Conservation (phyloP, 2,113 vertebrate species). For the Anseranas semipalmata region DNA sequence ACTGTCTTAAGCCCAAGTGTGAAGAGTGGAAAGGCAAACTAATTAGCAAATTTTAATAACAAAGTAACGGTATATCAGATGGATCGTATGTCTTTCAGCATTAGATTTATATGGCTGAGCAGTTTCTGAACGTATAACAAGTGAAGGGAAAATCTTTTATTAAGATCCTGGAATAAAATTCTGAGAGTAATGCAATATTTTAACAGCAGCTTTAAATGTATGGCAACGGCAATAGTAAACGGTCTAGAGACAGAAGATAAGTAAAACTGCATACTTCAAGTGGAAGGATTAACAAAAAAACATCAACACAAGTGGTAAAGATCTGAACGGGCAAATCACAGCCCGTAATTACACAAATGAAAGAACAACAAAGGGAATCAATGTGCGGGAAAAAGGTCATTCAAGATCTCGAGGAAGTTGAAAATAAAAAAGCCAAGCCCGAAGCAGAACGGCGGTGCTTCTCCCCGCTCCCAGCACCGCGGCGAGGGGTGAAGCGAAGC, state of each 20-base stretch:
- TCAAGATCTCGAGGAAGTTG: not conserved
- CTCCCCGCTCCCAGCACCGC: not conserved
- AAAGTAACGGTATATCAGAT: not conserved
- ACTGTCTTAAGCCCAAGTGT: not conserved
- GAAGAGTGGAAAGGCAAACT: slow-evolving; percentile 30
- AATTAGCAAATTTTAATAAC: slow-evolving; percentile 56
- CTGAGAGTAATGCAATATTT: not conserved
- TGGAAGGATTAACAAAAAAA: not conserved
- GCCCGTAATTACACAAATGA: not conserved
- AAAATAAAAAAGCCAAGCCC: not conserved
- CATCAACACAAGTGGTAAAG: not conserved
- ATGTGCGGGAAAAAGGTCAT: not conserved
- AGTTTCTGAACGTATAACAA: not conserved
- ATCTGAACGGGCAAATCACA: not conserved
- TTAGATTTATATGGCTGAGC: not conserved
- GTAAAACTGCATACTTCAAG: not conserved
- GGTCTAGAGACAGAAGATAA: not conserved
- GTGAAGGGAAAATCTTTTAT: not conserved
- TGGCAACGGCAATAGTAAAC: not conserved
- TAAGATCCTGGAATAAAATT: not conserved
- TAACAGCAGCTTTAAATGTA: not conserved
- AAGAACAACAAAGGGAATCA: not conserved
- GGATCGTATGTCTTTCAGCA: not conserved
- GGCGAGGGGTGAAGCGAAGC: not conserved
- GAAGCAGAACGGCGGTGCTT: not conserved